Base-by-base conservation (phyloP, 1,140 invertebrate genomes). In the Papilio xuthus region DNA sequence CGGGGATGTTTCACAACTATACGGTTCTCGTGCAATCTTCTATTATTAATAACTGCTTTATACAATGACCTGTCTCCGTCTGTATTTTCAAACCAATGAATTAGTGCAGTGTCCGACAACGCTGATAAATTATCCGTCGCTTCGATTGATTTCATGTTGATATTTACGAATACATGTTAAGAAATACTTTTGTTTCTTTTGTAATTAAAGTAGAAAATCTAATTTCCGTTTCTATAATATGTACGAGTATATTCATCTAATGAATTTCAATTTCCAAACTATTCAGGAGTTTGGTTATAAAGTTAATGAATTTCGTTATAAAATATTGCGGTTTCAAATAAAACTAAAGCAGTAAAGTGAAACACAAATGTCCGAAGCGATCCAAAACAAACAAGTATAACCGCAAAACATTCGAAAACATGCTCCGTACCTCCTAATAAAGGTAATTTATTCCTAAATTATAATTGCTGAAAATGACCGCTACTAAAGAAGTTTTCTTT, bases 361-460 rank as follows among this genome's bases (percentile, higher is more conserved):
- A 41, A 56, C 41, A 73, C 71, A 76, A 76, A 76, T 56, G 74
- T 76, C 53, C 32, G 53, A 76, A 76, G 41, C 53, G 41, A 76
- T 76, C 74, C 74, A 76, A 76, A 76, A 83, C 84, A 86, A 87
- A 88, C 84, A 82, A 83, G 81, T 60, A 28, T 70, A 72, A 87
- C 87, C 86, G 76, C 85, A 90, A 85, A 89, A 86, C 86, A 85
- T 88, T 84, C 79, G 79, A 85, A 86, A 88, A 86, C 83, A 85
- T 76, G 75, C 81, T 71, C 56, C 80, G 76, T 87, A n/a, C n/a
- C n/a, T n/a, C n/a, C n/a, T n/a, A 88, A 89, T 88, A 84, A 85
- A 84, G 83, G 84, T 85, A 88, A 90, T 87, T 89, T 88, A 86
- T 88, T 88, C n/a, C n/a, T n/a, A n/a, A n/a, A n/a, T n/a, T 88